Conservation (phyloP, 2,888 invertebrate genomes). For the Caenorhabditis sulstoni region DNA sequence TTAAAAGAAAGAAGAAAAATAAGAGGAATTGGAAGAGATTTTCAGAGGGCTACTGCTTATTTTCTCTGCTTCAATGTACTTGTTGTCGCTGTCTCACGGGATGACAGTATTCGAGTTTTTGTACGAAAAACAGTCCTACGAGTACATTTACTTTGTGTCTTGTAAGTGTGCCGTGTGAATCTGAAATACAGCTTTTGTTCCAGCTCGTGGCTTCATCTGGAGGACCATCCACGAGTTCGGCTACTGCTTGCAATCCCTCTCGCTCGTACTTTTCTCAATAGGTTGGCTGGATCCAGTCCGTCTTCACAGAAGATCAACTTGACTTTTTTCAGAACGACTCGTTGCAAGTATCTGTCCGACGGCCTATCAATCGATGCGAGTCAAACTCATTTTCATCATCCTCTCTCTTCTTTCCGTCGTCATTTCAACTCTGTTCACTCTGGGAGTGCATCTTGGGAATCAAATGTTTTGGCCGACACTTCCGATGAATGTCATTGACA, state of each 20-base stretch:
- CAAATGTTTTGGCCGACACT: conserved; percentile 30
- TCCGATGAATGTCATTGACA: conserved; percentile 27
- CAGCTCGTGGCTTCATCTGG: conserved; percentile 22
- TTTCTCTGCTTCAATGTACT: conserved; percentile 33
- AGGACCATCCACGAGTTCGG: conserved; percentile 35
- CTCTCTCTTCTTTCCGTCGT: neutral
- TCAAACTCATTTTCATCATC: conserved; percentile 3
- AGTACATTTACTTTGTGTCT: conserved; percentile 38
- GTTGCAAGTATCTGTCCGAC: conserved; percentile 18
- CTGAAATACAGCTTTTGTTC: neutral
- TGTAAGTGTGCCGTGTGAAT: neutral
- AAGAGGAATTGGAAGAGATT: too few relatives aligned
- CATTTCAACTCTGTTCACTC: conserved; percentile 13
- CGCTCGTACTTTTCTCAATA: conserved; percentile 22
- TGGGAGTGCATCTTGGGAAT: conserved; percentile 11
- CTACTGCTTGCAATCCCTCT: conserved; percentile 33
- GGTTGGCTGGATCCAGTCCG: conserved; percentile 16
- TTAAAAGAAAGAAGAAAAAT: too few relatives aligned
- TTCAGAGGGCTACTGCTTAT: conserved; percentile 30
- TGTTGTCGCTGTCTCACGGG: conserved; percentile 30
- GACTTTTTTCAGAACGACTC: conserved; percentile 22
- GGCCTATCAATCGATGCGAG: neutral
- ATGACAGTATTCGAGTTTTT: conserved; percentile 45
- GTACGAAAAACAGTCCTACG: conserved; percentile 20
- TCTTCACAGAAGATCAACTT: neutral